Base-by-base conservation (phyloP, 2,113 vertebrate genomes). In the Hymenochirus boettgeri region DNA sequence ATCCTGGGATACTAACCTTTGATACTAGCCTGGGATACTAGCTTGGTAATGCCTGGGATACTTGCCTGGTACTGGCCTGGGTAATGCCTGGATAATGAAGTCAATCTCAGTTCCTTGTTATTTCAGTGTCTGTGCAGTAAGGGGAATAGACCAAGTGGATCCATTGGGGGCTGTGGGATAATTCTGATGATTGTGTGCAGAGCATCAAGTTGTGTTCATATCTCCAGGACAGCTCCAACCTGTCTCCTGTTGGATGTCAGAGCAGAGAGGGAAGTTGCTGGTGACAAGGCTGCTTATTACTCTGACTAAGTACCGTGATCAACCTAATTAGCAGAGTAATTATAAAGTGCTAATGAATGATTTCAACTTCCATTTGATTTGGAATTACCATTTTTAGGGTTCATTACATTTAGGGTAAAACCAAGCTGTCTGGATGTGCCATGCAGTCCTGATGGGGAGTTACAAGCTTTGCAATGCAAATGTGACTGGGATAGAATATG, bases 341-440 rank as follows among this genome's bases (percentile, higher is more conserved):
- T 94, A 93, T 87, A 89, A 91, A 85, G 89, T 80, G 90, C 83
- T 91, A 92, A 95, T 93, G 87, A 94, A 89, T 80, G 88, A 82
- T 85, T 89, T 85, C 85, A 75, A 85, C 81, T 84, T 85, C 73
- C 78, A 75, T 83, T 83, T 84, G 77, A 81, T 69, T 73, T 72
- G 74, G 75, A 78, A 83, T 81, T 82, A 73, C 64, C 69, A 60
- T 76, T 65, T 80, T 81, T 64, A 73, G 79, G 71, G 71, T 58
- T 53, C 65, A 53, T 7, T 70, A 70, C 71, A 73, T 66, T 73
- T 62, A 61, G 71, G 47, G 72, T 46, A 72, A 64, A 61, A 27
- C 50, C 48, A 21, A 47, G 26, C 23, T 37, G 23, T 51, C 19
- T 22, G 11, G 21, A 21, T 11, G 18, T 29, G 17, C 39, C 3